phyloP scores from a whole-genome alignment of 2,113 vertebrate species.

The Apistogramma diplotaenia region DNA sequence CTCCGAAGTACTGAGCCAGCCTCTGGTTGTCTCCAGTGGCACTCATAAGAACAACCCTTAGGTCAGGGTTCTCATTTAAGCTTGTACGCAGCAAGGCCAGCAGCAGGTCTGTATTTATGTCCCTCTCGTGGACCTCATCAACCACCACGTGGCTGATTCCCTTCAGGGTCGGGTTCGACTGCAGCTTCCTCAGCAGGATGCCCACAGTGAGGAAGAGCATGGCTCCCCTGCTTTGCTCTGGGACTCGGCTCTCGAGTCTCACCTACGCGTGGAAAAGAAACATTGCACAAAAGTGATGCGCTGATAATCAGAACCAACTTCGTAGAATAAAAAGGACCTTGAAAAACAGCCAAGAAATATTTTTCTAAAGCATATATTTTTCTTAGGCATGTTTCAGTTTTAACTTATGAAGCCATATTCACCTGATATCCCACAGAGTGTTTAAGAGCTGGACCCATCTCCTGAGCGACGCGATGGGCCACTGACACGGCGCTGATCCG shows the following conservation, averaged over 20 bases:
- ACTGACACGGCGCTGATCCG: slow-evolving; percentile 96
- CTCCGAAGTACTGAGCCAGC: slow-evolving; percentile 87
- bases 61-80: slow-evolving; percentile 80
- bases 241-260: slow-evolving; percentile 88
- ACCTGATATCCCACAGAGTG: slow-evolving; percentile 90
- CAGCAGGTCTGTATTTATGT: slow-evolving; percentile 95
- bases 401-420: background rate
- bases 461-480: slow-evolving; percentile 88
- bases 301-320: background rate
- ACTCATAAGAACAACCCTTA: slow-evolving; percentile 92
- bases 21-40: slow-evolving; percentile 91
- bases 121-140: slow-evolving; percentile 95
- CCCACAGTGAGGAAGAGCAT: slow-evolving; percentile 97
- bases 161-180: slow-evolving; percentile 85
- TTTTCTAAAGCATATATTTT: background rate
- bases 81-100: slow-evolving; percentile 87
- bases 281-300: background rate
- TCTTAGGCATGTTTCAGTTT: background rate
- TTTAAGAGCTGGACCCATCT: slow-evolving; percentile 87
- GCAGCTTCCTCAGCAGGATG: slow-evolving; percentile 90
- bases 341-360: too few relatives aligned
- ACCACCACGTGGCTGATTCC: slow-evolving; percentile 94
- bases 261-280: slow-evolving; percentile 67
- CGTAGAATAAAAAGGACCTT: background rate
- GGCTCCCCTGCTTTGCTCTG: slow-evolving; percentile 84